Base-by-base conservation (phyloP, 2,888 invertebrate genomes). In the Amaurobius ferox region DNA sequence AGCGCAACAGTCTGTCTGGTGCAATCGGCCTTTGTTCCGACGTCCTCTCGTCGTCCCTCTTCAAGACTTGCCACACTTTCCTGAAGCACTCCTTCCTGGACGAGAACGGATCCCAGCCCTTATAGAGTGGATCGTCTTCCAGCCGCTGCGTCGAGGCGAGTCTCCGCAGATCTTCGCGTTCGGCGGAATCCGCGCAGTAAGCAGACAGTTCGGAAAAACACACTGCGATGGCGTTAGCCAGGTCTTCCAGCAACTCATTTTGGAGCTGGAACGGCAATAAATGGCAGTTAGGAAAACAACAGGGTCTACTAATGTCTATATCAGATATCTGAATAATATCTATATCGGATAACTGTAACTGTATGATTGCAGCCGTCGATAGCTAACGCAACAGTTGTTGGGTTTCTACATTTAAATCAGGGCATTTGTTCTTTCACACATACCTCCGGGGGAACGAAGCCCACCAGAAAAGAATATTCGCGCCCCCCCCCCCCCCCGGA, bases 131-230 rank as follows among this genome's bases (percentile, higher is more conserved):
- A 26, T 79, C 79, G 7, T 72, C 35, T 16, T 67, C 64, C 7
- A 72, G 64, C 26, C 66, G 62, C 0, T 62, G 44, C 26, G 72
- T 28, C 11, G 70, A 26, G 0, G 72, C 71, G 6, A 79, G 28
- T 6, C 64, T 44, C n/a, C 79, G 30, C 9, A 79, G 44, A 32
- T 66, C 44, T 30, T 72, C 72, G 16, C 72, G 48, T 44, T 79
- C 79, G 9, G 48, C 66, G 0, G 71, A 64, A 16, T 64, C 64
- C 0, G 72, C 30, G n/a, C 71, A 79, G 30, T 48, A 79, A 26
- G 71, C 6, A 1, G 71, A 64, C 26, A 79, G 29, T 68, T 78
- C 78, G 0, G 78, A 78, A 28, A 78, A 78, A 30, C 78, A 78
- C 13, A 70, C n/a, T 30, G 78, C 78, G 13, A 78, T 62, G 13